Percentiles rank a stretch among this genome's conserved stretches.
phyloP scores from a whole-genome alignment of 1,140 invertebrate genomes.

The Drosophila pallidifrons region DNA sequence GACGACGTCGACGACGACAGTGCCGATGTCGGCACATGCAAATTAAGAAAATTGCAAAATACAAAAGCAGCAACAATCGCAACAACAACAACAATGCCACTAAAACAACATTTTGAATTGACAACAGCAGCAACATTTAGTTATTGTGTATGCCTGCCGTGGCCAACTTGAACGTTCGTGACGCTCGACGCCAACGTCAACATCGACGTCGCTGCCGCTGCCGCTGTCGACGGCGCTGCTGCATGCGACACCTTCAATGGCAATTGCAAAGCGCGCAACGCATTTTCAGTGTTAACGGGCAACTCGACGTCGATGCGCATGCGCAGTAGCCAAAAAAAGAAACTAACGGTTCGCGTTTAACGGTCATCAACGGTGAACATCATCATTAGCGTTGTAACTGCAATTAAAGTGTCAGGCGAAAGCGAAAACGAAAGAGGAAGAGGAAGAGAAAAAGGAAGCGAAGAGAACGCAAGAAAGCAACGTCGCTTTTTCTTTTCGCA shows the following conservation, averaged over 20 bases:
- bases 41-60: conserved; percentile 83
- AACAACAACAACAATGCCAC: conserved; percentile 28
- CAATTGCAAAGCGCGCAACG: conserved; percentile 56
- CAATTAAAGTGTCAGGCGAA: conserved; percentile 22
- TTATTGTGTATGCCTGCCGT: conserved; percentile 68
- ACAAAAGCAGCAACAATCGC: conserved; percentile 37
- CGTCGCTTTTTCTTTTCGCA: conserved; percentile 65
- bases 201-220: conserved; percentile 36
- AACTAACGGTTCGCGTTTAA: conserved; percentile 27
- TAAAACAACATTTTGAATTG: conserved; percentile 32
- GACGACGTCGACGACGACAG: conserved; percentile 21
- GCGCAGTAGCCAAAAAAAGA: conserved; percentile 54
- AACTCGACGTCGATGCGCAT: conserved; percentile 61
- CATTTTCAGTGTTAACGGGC: conserved; percentile 64
- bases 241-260: conserved; percentile 57
- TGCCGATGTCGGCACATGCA: conserved; percentile 66
- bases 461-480: not conserved
- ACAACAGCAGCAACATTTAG: conserved; percentile 33
- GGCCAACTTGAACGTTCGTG: conserved; percentile 40
- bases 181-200: conserved; percentile 37
- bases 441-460: conserved; percentile 27
- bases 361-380: conserved; percentile 1
- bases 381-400: conserved; percentile 17
- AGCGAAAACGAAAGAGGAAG: conserved; percentile 5
- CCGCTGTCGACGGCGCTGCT: conserved; percentile 23